Base-by-base conservation (phyloP, 2,113 vertebrate genomes). In the Blennius ocellaris region DNA sequence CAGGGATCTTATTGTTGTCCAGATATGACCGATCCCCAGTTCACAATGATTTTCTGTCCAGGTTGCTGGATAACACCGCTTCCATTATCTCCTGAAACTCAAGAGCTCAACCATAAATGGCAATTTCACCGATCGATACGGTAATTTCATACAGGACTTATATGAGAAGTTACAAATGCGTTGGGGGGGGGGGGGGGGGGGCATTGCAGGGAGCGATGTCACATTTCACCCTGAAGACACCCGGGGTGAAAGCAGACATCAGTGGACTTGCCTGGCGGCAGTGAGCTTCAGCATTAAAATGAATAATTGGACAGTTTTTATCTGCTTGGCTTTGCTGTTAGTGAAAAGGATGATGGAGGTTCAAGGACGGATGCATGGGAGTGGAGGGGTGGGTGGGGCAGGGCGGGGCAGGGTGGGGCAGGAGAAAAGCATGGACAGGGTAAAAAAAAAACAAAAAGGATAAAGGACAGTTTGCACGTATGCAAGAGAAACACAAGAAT, bases 81-180 rank as follows among this genome's bases (percentile, higher is more conserved):
- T 72, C 87, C 83, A 91, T 92, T 91, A 85, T 85, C 86, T 74
- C 73, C 82, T 90, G 89, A 89, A 91, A 92, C 87, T 82, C 78
- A 77, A 90, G 89, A 87, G 68, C 78, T 62, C 40, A 8, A 55
- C 83, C 83, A 81, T 86, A 86, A 89, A 83, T 47, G 73, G 72
- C 78, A 70, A 76, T 87, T 90, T 76, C 8, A 14, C 73, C 83
- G 59, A 91, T 91, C 88, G 73, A 92, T 92, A 78, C 75, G 14
- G 86, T 90, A 77, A 89, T 92, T 89, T 92, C 76, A 90, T 90
- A 87, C 87, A 56, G 83, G 82, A 89, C 86, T 30, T 84, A 88
- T 75, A 87, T 66, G 66, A 81, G 72, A 71, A 81, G 54, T 70
- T 76, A 69, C 52, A 87, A 82, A 82, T 50, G 65, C 67, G 74